Evolutionary conservation across 2,113 vertebrate species (phyloP).

Genomic region (Hypomesus transpacificus): DNA sequence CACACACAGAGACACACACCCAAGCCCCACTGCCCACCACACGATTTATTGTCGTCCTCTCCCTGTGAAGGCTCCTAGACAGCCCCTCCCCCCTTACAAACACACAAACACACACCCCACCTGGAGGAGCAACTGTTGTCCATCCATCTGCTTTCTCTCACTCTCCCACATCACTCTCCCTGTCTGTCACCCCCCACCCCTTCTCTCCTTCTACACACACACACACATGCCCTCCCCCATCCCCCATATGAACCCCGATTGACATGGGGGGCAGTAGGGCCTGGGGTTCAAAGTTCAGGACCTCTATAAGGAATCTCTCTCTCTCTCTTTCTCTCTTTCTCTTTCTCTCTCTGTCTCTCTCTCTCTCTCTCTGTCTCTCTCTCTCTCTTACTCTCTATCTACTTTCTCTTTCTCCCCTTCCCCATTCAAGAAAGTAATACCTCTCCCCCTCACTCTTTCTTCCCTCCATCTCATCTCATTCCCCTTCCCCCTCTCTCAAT

Average conservation of each 20-base stretch:
- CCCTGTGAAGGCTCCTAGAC: conserved; percentile 11
- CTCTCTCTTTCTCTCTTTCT: background rate
- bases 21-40: background rate
- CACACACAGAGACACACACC: conserved; percentile 15
- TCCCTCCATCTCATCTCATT: background rate
- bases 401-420: background rate
- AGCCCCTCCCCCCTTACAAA: background rate
- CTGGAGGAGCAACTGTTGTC: conserved; percentile 46
- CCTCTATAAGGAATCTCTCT: background rate
- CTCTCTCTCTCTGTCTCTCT: background rate
- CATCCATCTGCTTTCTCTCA: conserved; percentile 52
- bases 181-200: conserved; percentile 28
- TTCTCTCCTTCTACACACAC: too few relatives aligned
- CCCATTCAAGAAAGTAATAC: background rate
- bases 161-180: conserved; percentile 54
- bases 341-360: background rate
- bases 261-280: too few relatives aligned
- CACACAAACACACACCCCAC: conserved; percentile 28
- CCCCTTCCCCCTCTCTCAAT: too few relatives aligned
- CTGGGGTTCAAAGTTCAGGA: too few relatives aligned
- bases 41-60: conserved; percentile 57
- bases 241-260: too few relatives aligned
- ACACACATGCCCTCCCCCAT: too few relatives aligned
- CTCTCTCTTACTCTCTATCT: conserved; percentile 2
- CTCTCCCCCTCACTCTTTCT: background rate